Base-by-base conservation (phyloP, 2,113 vertebrate genomes). In the Aramus guarauna region DNA sequence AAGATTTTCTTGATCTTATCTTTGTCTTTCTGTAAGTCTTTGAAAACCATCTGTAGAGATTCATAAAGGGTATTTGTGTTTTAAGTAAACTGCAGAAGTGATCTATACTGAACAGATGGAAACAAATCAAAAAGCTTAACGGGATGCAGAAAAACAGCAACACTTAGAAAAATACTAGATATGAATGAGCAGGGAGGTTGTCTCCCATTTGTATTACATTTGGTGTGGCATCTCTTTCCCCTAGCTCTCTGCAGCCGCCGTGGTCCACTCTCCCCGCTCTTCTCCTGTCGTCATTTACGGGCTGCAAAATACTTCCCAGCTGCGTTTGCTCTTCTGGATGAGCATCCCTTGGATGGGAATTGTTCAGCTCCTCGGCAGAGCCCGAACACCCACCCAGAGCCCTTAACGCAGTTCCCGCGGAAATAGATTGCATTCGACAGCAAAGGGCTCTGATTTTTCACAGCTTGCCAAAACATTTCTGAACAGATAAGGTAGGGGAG, bases 41-140 rank as follows among this genome's bases (percentile, higher is more conserved):
- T 97, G 96, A 96, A 97, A 97, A 94, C 96, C 97, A 97, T 97
- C 94, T 97, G 96, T 96, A 96, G 94, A 92, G 95, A 97, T 96
- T 97, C 94, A 96, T 96, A 95, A 97, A 97, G 96, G 95, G 95
- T 97, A 95, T 97, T 97, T 97, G 95, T 97, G 95, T 97, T 97
- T 97, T 97, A 97, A 97, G 96, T 96, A 96, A 97, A 97, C 97
- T 93, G 95, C 96, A 97, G 94, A 97, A 97, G 95, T 88, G 97
- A 97, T 97, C 97, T 96, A 94, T 96, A 91, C 92, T 1, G 95
- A 97, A 92, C 97, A 97, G 97, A 97, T 97, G 96, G 97, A 96
- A 96, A 97, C 92, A 97, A 97, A 97, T 97, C 95, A 97, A 97
- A 97, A 97, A 96, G 95, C 97, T 97, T 97, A 97, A 94, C 81